These are phyloP conservation scores for Myotis lucifugus DNA, from an alignment of 2,113 vertebrate species.

Conservation along the genomic window DNA sequence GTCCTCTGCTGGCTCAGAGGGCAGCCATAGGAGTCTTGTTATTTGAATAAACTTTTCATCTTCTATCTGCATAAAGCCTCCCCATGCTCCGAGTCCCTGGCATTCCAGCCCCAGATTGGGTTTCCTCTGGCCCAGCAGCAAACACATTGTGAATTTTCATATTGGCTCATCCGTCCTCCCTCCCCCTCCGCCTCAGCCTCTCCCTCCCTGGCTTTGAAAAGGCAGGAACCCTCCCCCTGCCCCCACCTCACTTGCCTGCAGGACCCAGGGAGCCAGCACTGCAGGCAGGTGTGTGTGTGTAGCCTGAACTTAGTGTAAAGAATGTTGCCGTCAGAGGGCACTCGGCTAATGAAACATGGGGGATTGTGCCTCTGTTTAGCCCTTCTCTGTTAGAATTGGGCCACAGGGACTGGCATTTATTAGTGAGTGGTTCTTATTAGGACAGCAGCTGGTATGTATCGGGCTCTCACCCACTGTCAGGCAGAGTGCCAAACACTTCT, in stretches of 20 bases:
- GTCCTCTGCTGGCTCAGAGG: not conserved
- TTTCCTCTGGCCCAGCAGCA: constrained; percentile 74
- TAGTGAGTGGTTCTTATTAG: not conserved
- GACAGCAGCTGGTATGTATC: not conserved
- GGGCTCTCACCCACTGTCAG: not conserved
- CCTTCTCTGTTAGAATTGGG: not conserved
- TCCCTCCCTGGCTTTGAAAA: not conserved
- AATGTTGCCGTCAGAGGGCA: not conserved
- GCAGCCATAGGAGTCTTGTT: constrained; percentile 44
- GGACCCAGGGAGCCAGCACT: not conserved
- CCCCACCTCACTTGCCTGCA: no score
- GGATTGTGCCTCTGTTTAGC: not conserved
- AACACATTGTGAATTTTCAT: not conserved
- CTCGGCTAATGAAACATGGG: not conserved
- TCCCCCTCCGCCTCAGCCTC: not conserved
- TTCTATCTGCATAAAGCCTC: constrained; percentile 43
- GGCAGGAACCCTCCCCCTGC: not conserved
- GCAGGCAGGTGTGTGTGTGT: not conserved
- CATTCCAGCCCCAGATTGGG: constrained; percentile 33
- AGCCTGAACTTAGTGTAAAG: not conserved
- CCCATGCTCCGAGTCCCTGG: constrained; percentile 47
- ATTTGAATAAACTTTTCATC: constrained; percentile 66
- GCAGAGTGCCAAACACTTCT: not conserved
- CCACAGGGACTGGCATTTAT: not conserved
- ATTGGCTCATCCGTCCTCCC: not conserved